Evolutionary conservation across 2,113 vertebrate species (phyloP), one percentile per base, ranked within the genome.

Genomic region (Chinchilla lanigera): DNA sequence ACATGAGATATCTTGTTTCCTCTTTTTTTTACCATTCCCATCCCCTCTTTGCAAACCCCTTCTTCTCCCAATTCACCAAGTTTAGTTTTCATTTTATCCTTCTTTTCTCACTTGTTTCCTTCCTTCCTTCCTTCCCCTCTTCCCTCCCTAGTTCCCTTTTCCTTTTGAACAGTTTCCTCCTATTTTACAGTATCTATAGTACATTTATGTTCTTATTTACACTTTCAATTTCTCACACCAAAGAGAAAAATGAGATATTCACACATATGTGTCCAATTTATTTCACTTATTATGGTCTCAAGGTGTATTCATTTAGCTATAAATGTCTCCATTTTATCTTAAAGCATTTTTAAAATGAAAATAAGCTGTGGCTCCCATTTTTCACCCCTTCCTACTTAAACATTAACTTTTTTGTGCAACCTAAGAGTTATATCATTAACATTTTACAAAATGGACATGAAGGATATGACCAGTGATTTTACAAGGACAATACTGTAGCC

Each of bases 381-480:
- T 86, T 73, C 38, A 89, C 60, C 3, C 0, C 16, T 93, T 92
- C 47, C 58, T 87, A 63, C 20, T 86, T 83, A 94, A 0, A 86
- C 7, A 73, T 81, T 89, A 77, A 58, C 12, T 77, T 80, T 85
- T 47, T 28, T 58, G 16, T 89, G 22, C 65, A 78, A 92, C 50
- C 35, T 78, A 89, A 63, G 92, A 63, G 69, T 60, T 13, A 44
- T 10, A 38, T 65, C 11, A 83, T 44, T 94, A 92, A 89, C 9
- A 47, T 93, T 92, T 93, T 86, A 71, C 24, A 89, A 96, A 93
- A 80, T 86, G n/a, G 44, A 24, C 30, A 44, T 47, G 41, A 77
- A 28, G 19, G 24, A 77, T 80, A 63, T 50, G 41, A 90, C 54
- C 86, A 26, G 10, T 83, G 28, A 78, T 75, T 95, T 96, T 80